Base-by-base conservation (phyloP, 2,888 invertebrate species). In the Phrixothrix hirtus region DNA sequence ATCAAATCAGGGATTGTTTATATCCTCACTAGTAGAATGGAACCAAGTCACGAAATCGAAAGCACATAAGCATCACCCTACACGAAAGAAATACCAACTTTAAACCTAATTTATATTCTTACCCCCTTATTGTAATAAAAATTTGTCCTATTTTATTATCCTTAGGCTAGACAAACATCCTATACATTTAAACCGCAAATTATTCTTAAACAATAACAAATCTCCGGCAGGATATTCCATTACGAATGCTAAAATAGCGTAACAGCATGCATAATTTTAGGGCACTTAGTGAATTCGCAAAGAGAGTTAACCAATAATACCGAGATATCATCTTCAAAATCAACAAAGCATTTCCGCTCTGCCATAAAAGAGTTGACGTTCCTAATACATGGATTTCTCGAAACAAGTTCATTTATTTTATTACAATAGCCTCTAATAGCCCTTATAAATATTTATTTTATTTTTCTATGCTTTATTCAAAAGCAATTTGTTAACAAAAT, bases 191-290 rank as follows among this genome's bases (percentile, higher is more conserved):
- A 35, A 44, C 35, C 27, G 32, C 44, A 35, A 44, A 44, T 44
- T 44, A 32, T 44, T 35, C 25, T 15, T 44, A 3, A 29, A 42
- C 32, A 26, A 35, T 35, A 46, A 21, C 4, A 34, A 31, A 39
- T 32, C 32, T 32, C 25, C 35, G 39, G 34, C 45, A 52, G 51
- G 52, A 53, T 47, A 53, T 47, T 53, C 36, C 36, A 39, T 51
- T 44, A 44, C 21, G 21, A 21, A 21, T 44, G 43, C 37, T 9
- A 47, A 47, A 47, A 37, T 42, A 53, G 52, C 52, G 52, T 53
- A 53, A 53, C 52, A 29, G 44, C 42, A 51, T 53, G 47, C 41
- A 53, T 53, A 53, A 53, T 53, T 53, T 48, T 47, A 10, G 51
- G 36, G 14, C 45, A 26, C 35, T 52, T 44, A 37, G 41, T 16